These are phyloP conservation scores for Omphaloscelis lunosa DNA, from an alignment of 2,888 invertebrate genomes.

Conservation along the genomic window DNA sequence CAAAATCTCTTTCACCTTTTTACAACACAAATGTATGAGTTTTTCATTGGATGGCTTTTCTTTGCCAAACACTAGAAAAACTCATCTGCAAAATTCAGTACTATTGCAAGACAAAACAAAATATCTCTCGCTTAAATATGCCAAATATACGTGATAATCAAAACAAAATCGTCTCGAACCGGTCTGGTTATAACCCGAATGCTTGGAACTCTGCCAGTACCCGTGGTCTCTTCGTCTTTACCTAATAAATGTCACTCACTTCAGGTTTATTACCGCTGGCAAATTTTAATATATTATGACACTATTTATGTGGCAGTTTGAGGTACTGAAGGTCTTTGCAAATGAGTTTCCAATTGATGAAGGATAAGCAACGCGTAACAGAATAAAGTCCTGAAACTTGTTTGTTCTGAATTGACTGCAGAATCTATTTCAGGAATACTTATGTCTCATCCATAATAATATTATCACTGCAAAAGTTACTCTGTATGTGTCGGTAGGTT, in stretches of 20 bases:
- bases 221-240: constrained; percentile 42
- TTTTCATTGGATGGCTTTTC: too few species aligned
- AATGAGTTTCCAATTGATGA: constrained; percentile 26
- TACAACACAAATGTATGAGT: background rate
- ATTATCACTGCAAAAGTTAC: too few species aligned
- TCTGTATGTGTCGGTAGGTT: too few species aligned
- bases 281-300: constrained; percentile 53
- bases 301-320: constrained; percentile 42
- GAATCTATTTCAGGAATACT: background rate
- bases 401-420: background rate
- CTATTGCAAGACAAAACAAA: constrained; percentile 38
- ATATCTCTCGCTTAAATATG: constrained; percentile 44
- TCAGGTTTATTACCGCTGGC: constrained; percentile 50
- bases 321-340: constrained; percentile 35
- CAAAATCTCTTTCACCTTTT: background rate
- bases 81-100: background rate
- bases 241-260: constrained; percentile 61
- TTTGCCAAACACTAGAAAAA: background rate
- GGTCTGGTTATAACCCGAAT: constrained; percentile 63
- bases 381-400: background rate
- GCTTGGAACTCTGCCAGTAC: constrained; percentile 58
- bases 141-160: constrained; percentile 47
- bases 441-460: background rate
- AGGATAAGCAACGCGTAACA: background rate
- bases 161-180: constrained; percentile 55